phyloP scores from a whole-genome alignment of 2,888 invertebrate genomes.

The Aplocera efformata region DNA sequence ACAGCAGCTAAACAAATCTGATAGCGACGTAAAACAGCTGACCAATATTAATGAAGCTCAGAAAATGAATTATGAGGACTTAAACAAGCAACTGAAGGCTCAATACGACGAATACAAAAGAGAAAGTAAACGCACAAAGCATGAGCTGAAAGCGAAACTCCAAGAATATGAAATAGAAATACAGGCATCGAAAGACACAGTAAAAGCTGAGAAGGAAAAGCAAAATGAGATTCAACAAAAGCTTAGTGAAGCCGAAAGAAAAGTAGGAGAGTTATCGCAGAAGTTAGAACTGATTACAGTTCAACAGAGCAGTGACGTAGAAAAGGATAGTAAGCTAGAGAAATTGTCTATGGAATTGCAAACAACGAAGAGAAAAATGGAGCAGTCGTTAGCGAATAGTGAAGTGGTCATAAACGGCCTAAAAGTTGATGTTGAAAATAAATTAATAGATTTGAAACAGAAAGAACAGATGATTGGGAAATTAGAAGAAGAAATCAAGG shows the following conservation, averaged over 20 bases:
- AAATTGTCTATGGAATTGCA: constrained; percentile 67
- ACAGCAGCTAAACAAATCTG: constrained; percentile 62
- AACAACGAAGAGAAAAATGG: constrained; percentile 52
- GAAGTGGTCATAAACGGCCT: constrained; percentile 60
- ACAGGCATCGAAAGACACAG: constrained; percentile 58
- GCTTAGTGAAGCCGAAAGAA: constrained; percentile 57
- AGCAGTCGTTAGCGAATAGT: constrained; percentile 56
- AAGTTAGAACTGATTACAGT: constrained; percentile 66
- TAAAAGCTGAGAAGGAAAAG: constrained; percentile 60
- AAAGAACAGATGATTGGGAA: constrained; percentile 59
- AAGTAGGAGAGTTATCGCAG: constrained; percentile 58
- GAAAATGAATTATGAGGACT: constrained; percentile 70
- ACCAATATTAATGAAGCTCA: constrained; percentile 71
- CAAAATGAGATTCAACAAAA: constrained; percentile 59
- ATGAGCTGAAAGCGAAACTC: constrained; percentile 78
- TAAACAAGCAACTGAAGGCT: constrained; percentile 64
- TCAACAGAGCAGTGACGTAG: constrained; percentile 60
- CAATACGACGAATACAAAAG: constrained; percentile 69
- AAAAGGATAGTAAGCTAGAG: constrained; percentile 67
- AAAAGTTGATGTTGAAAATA: constrained; percentile 60
- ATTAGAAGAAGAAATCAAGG: constrained; percentile 69
- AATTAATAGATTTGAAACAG: constrained; percentile 60
- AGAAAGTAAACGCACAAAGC: constrained; percentile 71
- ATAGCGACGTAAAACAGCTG: constrained; percentile 67
- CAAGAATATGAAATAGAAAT: constrained; percentile 74